Conservation (phyloP, 1,140 invertebrate species). For the Druon quercuslanigerum region DNA sequence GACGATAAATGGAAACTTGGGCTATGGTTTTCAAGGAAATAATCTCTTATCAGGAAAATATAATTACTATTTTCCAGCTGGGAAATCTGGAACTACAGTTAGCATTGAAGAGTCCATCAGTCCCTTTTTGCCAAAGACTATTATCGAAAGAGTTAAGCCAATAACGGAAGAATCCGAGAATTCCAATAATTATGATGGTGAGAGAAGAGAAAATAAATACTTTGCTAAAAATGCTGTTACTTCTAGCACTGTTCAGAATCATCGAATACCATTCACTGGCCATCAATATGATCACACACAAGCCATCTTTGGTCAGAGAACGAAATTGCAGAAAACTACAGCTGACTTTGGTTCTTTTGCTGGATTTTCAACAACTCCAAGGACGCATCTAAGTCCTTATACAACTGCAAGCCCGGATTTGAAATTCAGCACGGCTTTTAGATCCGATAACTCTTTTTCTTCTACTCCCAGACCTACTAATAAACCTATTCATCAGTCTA, state of each 20-base stretch:
- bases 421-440: conserved; percentile 10
- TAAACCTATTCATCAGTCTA: conserved; percentile 21
- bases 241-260: conserved; percentile 23
- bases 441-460: conserved; percentile 38
- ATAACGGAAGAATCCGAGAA: conserved; percentile 49
- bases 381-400: conserved; percentile 28
- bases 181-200: conserved; percentile 4
- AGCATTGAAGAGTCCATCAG: conserved; percentile 72
- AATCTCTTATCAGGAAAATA: conserved; percentile 61
- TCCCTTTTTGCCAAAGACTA: conserved; percentile 68
- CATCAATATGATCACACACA: conserved; percentile 6
- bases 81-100: conserved; percentile 68
- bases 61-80: conserved; percentile 71
- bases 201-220: background rate
- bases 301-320: conserved; percentile 63
- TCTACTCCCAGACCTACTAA: conserved; percentile 42
- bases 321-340: conserved; percentile 58
- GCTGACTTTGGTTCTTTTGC: conserved; percentile 45
- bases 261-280: conserved; percentile 33
- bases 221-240: background rate
- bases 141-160: conserved; percentile 64
- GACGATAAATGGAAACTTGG: conserved; percentile 65
- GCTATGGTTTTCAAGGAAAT: conserved; percentile 68
- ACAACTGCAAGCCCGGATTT: conserved; percentile 41
- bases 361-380: conserved; percentile 40